phyloP scores from a whole-genome alignment of 1,140 invertebrate species.

The Orussus abietinus region DNA sequence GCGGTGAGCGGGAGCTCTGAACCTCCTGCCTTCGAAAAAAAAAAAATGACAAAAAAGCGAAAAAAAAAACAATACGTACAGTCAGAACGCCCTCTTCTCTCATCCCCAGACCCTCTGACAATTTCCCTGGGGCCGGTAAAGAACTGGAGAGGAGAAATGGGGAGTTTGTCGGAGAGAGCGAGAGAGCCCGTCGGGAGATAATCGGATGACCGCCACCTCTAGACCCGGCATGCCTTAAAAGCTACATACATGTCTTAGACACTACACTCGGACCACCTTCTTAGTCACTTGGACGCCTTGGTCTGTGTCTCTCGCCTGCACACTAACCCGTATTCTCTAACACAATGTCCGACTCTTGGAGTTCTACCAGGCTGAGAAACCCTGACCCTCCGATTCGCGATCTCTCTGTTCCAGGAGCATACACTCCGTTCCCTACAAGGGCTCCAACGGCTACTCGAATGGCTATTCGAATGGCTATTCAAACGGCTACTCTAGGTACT shows the following conservation, averaged over 20 bases:
- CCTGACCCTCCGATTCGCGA: slow-evolving; percentile 50
- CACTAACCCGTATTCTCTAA: no score
- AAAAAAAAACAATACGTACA: no score
- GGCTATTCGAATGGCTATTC: slow-evolving; percentile 55
- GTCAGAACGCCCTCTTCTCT: no score
- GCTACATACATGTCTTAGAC: no score
- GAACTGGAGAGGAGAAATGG: slow-evolving; percentile 21
- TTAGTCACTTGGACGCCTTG: no score
- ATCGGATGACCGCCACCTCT: no score
- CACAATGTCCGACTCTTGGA: no score
- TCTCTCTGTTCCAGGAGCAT: slow-evolving; percentile 55
- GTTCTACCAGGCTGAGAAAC: no score
- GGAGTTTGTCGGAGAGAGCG: slow-evolving; percentile 17
- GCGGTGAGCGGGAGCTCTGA: slow-evolving; percentile 56
- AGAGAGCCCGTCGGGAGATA: slow-evolving; percentile 22
- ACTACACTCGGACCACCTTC: no score
- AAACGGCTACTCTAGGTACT: slow-evolving; percentile 55
- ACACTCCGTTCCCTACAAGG: slow-evolving; percentile 55
- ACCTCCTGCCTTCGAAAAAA: slow-evolving; percentile 46
- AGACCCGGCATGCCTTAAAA: no score
- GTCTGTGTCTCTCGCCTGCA: no score
- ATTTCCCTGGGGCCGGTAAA: slow-evolving; percentile 12
- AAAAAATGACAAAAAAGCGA: slow-evolving; percentile 8
- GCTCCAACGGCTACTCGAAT: slow-evolving; percentile 55
- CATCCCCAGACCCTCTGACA: background rate